These are phyloP conservation scores for Epinephelus awoara DNA, from an alignment of 2,797 vertebrate genomes.

Conservation along the genomic window DNA sequence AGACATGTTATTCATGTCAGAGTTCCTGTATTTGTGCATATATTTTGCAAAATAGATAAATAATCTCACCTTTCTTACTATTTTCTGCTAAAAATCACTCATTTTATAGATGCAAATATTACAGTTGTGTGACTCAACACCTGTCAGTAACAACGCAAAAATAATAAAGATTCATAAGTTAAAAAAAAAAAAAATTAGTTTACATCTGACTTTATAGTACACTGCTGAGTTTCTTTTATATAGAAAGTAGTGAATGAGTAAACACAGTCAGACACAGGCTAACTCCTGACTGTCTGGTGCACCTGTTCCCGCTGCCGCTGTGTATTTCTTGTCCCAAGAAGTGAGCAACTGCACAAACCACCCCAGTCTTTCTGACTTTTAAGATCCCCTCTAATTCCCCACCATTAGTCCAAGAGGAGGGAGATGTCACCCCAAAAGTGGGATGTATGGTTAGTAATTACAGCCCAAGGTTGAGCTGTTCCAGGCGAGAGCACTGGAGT, in stretches of 20 bases:
- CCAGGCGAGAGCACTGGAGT: constrained; percentile 83
- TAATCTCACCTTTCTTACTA: not conserved
- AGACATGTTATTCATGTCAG: not conserved
- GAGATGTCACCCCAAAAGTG: constrained; percentile 88
- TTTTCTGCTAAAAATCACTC: not conserved
- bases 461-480: constrained; percentile 85
- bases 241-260: constrained; percentile 1
- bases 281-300: constrained; percentile 38
- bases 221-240: not conserved
- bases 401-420: constrained; percentile 84
- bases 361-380: constrained; percentile 69
- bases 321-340: constrained; percentile 73
- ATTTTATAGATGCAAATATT: not conserved
- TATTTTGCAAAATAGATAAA: not conserved
- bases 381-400: constrained; percentile 84
- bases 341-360: constrained; percentile 46
- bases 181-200: not conserved
- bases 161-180: not conserved
- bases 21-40: not conserved
- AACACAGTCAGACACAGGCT: constrained; percentile 1
- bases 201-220: not conserved
- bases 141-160: not conserved
- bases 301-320: constrained; percentile 54
- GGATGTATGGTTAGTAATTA: constrained; percentile 90
- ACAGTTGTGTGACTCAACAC: not conserved